These are phyloP conservation scores for Ichneumon xanthorius DNA, from an alignment of 2,888 invertebrate species.

Conservation along the genomic window DNA sequence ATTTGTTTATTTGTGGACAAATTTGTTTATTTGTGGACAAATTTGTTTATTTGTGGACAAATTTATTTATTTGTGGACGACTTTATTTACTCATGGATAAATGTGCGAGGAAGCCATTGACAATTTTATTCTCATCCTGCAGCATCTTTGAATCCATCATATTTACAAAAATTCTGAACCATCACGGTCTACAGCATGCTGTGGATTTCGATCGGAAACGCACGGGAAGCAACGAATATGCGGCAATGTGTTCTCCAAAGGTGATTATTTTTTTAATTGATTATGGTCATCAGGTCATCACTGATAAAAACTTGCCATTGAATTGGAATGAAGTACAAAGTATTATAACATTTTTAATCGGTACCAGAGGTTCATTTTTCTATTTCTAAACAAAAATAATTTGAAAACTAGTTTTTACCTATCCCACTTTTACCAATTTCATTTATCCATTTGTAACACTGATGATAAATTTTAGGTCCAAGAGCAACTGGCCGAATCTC, in stretches of 20 bases:
- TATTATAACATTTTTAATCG: not conserved
- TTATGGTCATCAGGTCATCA: not conserved
- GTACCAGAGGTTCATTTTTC: not conserved
- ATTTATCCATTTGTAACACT: not conserved
- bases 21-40: too few species aligned
- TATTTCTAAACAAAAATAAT: not conserved
- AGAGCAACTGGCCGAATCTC: slow-evolving; percentile 75
- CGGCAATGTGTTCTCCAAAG: slow-evolving; percentile 81
- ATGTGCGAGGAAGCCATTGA: not conserved
- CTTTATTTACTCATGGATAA: not conserved
- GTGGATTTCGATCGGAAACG: slow-evolving; percentile 76
- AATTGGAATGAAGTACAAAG: not conserved
- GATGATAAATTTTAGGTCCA: slow-evolving; percentile 72
- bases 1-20: too few species aligned
- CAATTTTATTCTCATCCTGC: slow-evolving; percentile 65
- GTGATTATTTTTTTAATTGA: slow-evolving; percentile 69
- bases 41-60: not conserved
- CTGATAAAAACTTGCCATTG: not conserved
- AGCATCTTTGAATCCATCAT: slow-evolving; percentile 81
- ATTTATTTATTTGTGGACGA: not conserved
- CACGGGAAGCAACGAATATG: slow-evolving; percentile 72
- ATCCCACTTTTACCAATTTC: not conserved
- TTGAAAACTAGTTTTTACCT: not conserved
- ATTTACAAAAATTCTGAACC: slow-evolving; percentile 81
- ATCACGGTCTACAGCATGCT: slow-evolving; percentile 76